These are phyloP conservation scores for Latrodectus geometricus DNA, from an alignment of 1,140 invertebrate genomes.

Conservation along the genomic window DNA sequence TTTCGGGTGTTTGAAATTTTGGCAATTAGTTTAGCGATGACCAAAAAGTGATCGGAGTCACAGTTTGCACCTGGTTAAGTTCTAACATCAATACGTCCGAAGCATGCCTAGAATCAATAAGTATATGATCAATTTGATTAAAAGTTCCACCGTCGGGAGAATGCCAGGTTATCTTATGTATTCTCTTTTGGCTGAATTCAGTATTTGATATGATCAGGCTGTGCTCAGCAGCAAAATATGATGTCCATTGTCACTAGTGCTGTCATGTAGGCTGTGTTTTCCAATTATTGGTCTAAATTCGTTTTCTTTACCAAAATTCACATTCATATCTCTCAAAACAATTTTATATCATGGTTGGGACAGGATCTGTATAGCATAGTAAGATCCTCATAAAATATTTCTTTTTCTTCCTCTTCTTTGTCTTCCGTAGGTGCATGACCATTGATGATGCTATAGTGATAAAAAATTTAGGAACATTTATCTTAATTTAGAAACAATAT, in stretches of 20 bases:
- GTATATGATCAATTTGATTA: background rate
- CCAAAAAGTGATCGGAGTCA: background rate
- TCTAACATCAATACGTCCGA: background rate
- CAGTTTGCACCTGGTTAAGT: background rate
- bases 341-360: background rate
- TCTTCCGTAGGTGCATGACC: background rate
- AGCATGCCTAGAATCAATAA: background rate
- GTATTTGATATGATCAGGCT: background rate
- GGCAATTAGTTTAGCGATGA: background rate
- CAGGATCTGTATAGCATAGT: background rate
- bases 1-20: background rate
- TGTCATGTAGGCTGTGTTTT: background rate
- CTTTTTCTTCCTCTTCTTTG: background rate
- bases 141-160: background rate
- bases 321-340: background rate
- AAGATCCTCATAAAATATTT: background rate
- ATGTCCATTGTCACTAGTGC: background rate
- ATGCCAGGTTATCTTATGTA: background rate
- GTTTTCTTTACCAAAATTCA: background rate
- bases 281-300: background rate
- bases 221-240: background rate
- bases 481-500: background rate
- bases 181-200: background rate
- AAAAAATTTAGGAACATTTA: background rate
- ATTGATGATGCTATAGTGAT: background rate